Conservation (phyloP, 1,140 invertebrate genomes). For the Pectinophora gossypiella region DNA sequence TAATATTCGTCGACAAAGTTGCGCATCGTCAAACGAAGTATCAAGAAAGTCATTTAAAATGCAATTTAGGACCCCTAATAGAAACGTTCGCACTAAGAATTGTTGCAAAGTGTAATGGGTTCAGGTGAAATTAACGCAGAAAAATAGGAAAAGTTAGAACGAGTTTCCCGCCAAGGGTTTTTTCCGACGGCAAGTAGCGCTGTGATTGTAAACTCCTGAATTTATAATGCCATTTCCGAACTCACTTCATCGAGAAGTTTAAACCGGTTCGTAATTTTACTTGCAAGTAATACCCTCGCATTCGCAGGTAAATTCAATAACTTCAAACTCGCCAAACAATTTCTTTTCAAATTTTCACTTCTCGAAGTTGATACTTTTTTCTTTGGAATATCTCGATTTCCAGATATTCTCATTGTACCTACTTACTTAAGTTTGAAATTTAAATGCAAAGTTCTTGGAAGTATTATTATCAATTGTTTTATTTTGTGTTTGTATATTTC, state of each 20-base stretch:
- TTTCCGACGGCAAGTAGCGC: slow-evolving; percentile 51
- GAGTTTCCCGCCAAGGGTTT: slow-evolving; percentile 68
- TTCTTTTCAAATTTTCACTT: slow-evolving; percentile 5
- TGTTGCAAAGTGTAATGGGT: slow-evolving; percentile 73
- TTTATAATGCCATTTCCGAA: slow-evolving; percentile 74
- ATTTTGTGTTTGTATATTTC: no score
- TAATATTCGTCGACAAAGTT: not conserved
- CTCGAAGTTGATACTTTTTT: no score
- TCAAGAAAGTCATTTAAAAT: slow-evolving; percentile 60
- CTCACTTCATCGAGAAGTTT: slow-evolving; percentile 68
- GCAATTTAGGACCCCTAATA: slow-evolving; percentile 69
- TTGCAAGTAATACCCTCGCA: slow-evolving; percentile 52
- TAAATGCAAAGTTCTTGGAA: no score
- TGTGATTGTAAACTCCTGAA: slow-evolving; percentile 74
- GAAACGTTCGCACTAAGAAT: slow-evolving; percentile 72
- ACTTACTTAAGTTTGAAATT: no score
- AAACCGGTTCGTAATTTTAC: slow-evolving; percentile 63
- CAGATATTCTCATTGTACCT: no score
- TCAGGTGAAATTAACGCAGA: slow-evolving; percentile 75
- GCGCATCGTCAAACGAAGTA: slow-evolving; percentile 17
- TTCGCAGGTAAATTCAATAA: slow-evolving; percentile 41
- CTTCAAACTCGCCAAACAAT: slow-evolving; percentile 16
- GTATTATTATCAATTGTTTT: no score
- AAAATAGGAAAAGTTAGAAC: slow-evolving; percentile 75
- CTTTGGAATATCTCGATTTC: no score